A percentile compares a stretch with the other conserved stretches of the same genome.
Evolutionary conservation across 2,797 vertebrate species (phyloP).

Genomic region (Aldrovandia affinis): DNA sequence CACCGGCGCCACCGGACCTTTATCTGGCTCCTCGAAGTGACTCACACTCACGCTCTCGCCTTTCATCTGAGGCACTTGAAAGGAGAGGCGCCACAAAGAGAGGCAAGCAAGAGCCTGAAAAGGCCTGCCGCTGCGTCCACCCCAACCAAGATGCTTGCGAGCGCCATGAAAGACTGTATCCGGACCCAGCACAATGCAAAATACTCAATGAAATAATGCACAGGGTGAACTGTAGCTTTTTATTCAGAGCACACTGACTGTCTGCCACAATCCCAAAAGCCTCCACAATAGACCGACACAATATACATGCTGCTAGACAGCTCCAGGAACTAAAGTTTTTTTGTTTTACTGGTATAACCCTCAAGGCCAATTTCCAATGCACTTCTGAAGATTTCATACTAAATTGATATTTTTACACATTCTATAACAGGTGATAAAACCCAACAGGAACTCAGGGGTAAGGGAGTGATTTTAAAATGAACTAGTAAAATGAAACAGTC

Average conservation of each 20-base stretch:
- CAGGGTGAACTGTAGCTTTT: not conserved
- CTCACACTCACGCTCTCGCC: not conserved
- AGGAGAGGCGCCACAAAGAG: not conserved
- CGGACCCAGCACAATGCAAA: not conserved
- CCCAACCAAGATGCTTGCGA: not conserved
- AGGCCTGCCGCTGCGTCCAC: not conserved
- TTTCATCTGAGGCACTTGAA: not conserved
- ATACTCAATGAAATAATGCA: not conserved
- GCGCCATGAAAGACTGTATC: not conserved
- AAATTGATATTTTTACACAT: not conserved
- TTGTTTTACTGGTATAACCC: not conserved
- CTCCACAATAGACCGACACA: not conserved
- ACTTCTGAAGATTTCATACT: not conserved
- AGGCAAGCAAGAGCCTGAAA: not conserved
- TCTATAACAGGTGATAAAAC: not conserved
- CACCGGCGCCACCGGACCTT: conserved; percentile 64
- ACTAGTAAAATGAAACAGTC: not conserved
- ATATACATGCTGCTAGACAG: not conserved
- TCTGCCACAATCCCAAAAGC: not conserved
- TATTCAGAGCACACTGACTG: not conserved
- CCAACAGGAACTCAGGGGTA: not conserved
- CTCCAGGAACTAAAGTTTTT: not conserved
- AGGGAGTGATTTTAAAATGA: not conserved
- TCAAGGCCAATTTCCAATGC: not conserved
- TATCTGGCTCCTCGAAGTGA: conserved; percentile 57